A percentile compares a stretch with the other conserved stretches of the same genome.
These are phyloP conservation scores for Alexandromys fortis DNA, from an alignment of 2,113 vertebrate species.

Conservation along the genomic window DNA sequence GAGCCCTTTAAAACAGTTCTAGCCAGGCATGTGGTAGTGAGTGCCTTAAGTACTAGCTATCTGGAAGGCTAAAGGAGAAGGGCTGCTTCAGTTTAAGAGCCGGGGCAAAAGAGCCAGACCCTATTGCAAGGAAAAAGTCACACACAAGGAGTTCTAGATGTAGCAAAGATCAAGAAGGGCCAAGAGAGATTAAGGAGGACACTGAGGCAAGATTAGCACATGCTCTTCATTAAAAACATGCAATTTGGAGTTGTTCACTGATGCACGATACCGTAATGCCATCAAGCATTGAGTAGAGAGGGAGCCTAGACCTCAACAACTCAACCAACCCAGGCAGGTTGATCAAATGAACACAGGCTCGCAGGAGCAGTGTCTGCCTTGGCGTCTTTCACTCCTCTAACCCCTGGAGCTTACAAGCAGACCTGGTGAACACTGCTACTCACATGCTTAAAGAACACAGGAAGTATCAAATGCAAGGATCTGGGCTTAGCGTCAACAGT, in stretches of 20 bases:
- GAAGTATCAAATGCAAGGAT: neutral
- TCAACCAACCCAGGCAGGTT: neutral
- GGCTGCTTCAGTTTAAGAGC: neutral
- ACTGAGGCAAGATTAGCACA: fast-evolving
- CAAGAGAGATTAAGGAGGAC: fast-evolving
- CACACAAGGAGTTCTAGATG: neutral
- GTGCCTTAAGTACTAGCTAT: neutral
- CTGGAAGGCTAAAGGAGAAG: neutral
- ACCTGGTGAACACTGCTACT: too few relatives aligned
- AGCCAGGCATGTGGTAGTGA: neutral
- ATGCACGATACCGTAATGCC: fast-evolving
- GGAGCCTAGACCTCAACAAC: fast-evolving
- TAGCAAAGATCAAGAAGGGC: neutral
- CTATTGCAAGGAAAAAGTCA: neutral
- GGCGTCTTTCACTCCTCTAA: fast-evolving
- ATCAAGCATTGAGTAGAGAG: fast-evolving
- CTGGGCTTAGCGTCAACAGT: neutral
- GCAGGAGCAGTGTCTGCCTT: neutral
- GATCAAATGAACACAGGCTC: fast-evolving
- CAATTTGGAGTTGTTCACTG: fast-evolving
- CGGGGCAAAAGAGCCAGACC: neutral
- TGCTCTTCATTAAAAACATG: neutral
- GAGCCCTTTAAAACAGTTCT: neutral
- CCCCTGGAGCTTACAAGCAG: neutral
- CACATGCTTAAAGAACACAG: neutral